Conservation (phyloP, 2,113 vertebrate genomes). For the Herpetotheres cachinnans region DNA sequence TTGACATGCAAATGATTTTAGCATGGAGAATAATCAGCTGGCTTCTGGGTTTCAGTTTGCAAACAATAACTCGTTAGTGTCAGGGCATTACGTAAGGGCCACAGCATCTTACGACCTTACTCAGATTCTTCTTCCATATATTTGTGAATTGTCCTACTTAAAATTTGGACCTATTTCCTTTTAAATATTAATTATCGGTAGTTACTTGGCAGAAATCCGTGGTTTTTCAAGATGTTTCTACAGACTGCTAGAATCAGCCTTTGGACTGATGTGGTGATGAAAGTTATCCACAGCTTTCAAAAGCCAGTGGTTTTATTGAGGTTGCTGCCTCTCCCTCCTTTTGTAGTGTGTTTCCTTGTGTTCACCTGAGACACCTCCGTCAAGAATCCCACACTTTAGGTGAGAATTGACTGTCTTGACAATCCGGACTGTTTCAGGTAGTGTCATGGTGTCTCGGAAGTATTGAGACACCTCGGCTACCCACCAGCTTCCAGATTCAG, state of each 20-base stretch:
- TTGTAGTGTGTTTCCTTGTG: neutral
- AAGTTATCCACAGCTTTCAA: neutral
- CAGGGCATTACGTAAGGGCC: rapidly evolving
- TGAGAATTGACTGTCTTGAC: neutral
- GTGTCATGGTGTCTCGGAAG: rapidly evolving
- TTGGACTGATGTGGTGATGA: neutral
- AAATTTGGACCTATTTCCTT: neutral
- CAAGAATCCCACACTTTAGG: neutral
- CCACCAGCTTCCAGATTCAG: neutral
- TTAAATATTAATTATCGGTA: neutral
- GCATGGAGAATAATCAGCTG: neutral
- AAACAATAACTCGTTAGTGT: neutral
- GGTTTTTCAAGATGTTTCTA: neutral
- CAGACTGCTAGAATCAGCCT: neutral
- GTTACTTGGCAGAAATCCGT: neutral
- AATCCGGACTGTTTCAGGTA: neutral
- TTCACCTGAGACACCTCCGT: neutral
- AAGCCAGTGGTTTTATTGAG: neutral
- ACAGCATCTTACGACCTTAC: neutral
- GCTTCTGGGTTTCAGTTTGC: neutral
- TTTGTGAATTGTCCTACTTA: neutral
- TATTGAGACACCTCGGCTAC: neutral
- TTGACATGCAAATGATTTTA: neutral
- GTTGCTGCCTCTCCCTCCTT: neutral
- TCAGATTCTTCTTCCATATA: neutral